Evolutionary conservation across 2,113 vertebrate species (phyloP).

Genomic region (Toxostoma redivivum): DNA sequence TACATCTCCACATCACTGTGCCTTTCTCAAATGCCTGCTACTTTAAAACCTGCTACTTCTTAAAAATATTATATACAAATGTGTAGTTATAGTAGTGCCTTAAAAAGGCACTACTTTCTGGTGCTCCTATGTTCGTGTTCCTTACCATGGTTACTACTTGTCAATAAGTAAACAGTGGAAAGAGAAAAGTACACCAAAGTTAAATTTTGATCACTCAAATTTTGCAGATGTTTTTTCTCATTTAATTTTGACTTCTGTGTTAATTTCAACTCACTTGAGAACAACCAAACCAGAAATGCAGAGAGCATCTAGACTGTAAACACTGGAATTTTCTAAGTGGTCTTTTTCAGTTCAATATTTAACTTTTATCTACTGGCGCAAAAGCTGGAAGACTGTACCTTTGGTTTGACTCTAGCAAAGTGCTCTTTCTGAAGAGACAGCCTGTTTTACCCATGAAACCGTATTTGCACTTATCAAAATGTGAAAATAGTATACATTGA

Average conservation of each 20-base stretch:
- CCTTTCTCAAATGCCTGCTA: neutral
- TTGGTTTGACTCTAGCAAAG: neutral
- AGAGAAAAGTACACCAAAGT: neutral
- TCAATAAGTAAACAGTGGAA: neutral
- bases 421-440: neutral
- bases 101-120: neutral
- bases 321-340: neutral
- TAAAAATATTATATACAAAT: neutral
- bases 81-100: neutral
- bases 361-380: neutral
- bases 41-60: neutral
- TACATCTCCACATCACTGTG: accelerated
- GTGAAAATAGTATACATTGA: accelerated
- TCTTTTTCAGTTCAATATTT: neutral
- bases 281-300: neutral
- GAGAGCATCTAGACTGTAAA: neutral
- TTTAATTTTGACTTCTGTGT: neutral
- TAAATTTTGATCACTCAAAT: neutral
- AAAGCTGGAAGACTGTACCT: neutral
- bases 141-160: neutral
- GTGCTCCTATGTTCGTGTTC: neutral
- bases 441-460: neutral
- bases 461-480: neutral
- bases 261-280: neutral
- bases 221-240: neutral